Base-by-base conservation (phyloP, 2,797 vertebrate genomes). In the Rallus crepitans region DNA sequence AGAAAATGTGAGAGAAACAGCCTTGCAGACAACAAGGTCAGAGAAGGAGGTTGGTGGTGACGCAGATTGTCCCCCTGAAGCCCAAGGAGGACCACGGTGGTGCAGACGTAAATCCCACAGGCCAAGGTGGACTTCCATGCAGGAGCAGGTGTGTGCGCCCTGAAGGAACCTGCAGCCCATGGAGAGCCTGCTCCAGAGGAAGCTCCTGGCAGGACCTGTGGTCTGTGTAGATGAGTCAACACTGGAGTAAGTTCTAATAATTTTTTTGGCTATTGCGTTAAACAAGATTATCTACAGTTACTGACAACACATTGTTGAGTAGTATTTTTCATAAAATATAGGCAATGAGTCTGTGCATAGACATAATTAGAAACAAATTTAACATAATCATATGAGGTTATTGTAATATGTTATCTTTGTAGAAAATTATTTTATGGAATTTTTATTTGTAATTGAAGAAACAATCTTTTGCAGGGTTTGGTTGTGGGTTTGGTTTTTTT, bases 91-190 rank as follows among this genome's bases (percentile, higher is more conserved):
- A 57, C 39, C 69, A 56, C 3, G 2, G 23, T 33, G 33, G 23
- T 37, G 13, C 45, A 42, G 19, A 20, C 19, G 48, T 8, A 19
- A 33, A 16, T 25, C 6, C 31, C 42, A 15, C 9, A 52, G 31
- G 8, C 56, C 2, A 0, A 35, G 53, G 13, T 66, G 17, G 31
- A 52, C 6, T 7, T 7, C 2, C 21, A 20, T 0, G 1, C 18
- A 1, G 1, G 28, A 61, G 12, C 30, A 64, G 6, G 40, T 35
- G 2, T 11, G 7, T 56, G 9, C 48, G 33, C 16, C 40, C 57
- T 64, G 42, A 56, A 33, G 28, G 50, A 56, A 40, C 7, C 39
- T 30, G 20, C 28, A 61, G 39, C 9, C 19, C 2, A 0, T 30
- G 23, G 28, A 53, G 4, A 78, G 1, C 11, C 7, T 28, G 7